Evolutionary conservation across 2,797 vertebrate species (phyloP).

Genomic region (Parotocinclus haroldoi): DNA sequence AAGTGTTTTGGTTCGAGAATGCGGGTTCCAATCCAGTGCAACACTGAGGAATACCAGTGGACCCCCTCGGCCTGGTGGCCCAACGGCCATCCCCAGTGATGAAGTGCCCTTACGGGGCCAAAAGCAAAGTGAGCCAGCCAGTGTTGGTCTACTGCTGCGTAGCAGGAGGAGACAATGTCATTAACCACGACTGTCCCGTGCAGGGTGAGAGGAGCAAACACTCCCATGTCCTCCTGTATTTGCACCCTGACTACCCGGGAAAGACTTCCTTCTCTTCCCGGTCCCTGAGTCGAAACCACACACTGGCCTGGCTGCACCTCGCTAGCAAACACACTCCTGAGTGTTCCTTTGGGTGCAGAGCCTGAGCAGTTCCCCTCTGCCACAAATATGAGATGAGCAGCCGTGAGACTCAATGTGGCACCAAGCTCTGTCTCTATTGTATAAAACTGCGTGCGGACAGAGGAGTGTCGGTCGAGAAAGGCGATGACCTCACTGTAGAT

Average conservation of each 20-base stretch:
- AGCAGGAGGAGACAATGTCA: conserved; percentile 87
- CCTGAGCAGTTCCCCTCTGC: conserved; percentile 71
- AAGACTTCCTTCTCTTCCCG: conserved; percentile 57
- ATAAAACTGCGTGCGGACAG: conserved; percentile 72
- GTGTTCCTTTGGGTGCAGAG: conserved; percentile 22
- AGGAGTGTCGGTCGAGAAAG: conserved; percentile 84
- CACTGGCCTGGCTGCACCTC: conserved; percentile 83
- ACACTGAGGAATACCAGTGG: conserved; percentile 89
- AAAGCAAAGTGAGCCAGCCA: conserved; percentile 84
- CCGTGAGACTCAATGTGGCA: conserved; percentile 79
- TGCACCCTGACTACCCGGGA: conserved; percentile 72
- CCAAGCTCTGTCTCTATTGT: conserved; percentile 78
- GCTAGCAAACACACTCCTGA: conserved; percentile 84
- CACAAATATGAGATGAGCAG: conserved; percentile 87
- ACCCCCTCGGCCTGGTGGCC: conserved; percentile 74
- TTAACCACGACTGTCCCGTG: conserved; percentile 90
- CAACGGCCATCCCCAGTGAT: conserved; percentile 66
- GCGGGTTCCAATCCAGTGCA: conserved; percentile 79
- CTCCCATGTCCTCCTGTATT: conserved; percentile 68
- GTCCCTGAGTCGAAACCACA: conserved; percentile 66
- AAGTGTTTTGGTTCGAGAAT: conserved; percentile 82
- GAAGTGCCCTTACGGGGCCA: conserved; percentile 83
- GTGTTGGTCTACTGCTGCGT: conserved; percentile 83
- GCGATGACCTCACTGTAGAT: conserved; percentile 86
- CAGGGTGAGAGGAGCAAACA: conserved; percentile 85